Evolutionary conservation across 2,888 invertebrate genomes (phyloP), one percentile per base, ranked within the genome.

Genomic region (Nymphalis polychloros): DNA sequence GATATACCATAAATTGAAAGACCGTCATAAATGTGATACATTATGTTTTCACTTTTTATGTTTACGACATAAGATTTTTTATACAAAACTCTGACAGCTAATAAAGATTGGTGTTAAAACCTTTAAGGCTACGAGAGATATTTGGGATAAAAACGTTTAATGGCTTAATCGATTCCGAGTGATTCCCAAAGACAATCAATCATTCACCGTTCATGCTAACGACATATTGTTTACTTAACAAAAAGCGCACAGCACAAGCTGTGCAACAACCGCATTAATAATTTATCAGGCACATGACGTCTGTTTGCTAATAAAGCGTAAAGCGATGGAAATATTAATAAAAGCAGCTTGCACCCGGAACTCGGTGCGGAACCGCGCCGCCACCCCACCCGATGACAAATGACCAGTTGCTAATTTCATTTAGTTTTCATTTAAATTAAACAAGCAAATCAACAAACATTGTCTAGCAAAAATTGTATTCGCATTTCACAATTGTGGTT

Each of bases 221-320:
- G 69, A 57, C 50, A 73, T 60, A 70, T 63, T 71, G 70, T 74
- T 72, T 75, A 72, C 73, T 72, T 72, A 70, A 84, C 86, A 89
- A 89, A 89, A 83, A 83, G 81, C 83, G 81, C 84, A 82, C 82
- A 84, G 84, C 81, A 57, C 87, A 89, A 84, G 86, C 90, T 87
- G 89, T 77, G 86, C 83, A 76, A 80, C 80, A 81, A 90, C 92
- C 92, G 86, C 92, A 90, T 92, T 92, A 91, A 92, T 92, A 92
- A 92, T 92, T 92, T 92, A 92, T 92, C 91, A 91, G 90, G 88
- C 91, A 80, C 87, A 89, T 91, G 92, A 92, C 92, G 89, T 87
- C 87, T 91, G 92, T 92, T 92, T 91, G 90, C 92, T 92, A 92
- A 92, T 92, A 92, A 92, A 92, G 90, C 92, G 88, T 84, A 84